Evolutionary conservation across 1,140 invertebrate genomes (phyloP).

Genomic region (Dufourea novaeangliae): DNA sequence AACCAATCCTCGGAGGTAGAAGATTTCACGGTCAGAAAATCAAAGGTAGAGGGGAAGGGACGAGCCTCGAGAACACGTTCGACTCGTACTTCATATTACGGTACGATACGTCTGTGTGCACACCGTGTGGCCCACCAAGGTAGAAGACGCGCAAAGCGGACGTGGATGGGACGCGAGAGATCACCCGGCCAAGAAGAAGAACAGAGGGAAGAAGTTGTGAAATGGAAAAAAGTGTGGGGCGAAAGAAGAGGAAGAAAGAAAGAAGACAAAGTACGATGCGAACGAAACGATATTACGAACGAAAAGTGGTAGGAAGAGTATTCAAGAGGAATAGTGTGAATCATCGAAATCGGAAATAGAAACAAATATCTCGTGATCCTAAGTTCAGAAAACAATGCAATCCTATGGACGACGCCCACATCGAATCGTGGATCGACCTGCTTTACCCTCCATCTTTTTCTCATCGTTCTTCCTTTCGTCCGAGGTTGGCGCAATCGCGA

Average conservation of each 20-base stretch:
- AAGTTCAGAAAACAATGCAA: neutral
- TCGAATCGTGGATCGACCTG: conserved; percentile 43
- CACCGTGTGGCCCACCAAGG: conserved; percentile 69
- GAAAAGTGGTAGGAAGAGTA: conserved; percentile 5
- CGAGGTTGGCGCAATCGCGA: conserved; percentile 52
- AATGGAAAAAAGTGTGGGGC: neutral
- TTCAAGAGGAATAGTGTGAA: neutral
- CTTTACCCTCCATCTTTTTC: conserved; percentile 47
- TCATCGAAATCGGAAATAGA: neutral
- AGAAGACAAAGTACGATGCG: neutral
- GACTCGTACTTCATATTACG: conserved; percentile 54
- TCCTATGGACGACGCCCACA: conserved; percentile 51
- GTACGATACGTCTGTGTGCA: conserved; percentile 36
- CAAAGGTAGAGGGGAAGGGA: conserved; percentile 31
- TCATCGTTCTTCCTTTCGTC: conserved; percentile 39
- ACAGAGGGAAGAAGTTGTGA: neutral
- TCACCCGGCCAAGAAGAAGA: conserved; percentile 18
- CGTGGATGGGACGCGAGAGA: conserved; percentile 38
- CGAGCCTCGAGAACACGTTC: conserved; percentile 57
- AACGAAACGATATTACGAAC: conserved; percentile 1
- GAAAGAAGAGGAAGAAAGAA: conserved; percentile 6
- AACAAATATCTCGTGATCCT: neutral
- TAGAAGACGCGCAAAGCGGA: conserved; percentile 58
- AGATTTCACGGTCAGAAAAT: conserved; percentile 32
- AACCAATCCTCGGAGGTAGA: conserved; percentile 12